Evolutionary conservation across 2,888 invertebrate genomes (phyloP), one percentile per base, ranked within the genome.

Genomic region (Pseudeuparius sepicola): DNA sequence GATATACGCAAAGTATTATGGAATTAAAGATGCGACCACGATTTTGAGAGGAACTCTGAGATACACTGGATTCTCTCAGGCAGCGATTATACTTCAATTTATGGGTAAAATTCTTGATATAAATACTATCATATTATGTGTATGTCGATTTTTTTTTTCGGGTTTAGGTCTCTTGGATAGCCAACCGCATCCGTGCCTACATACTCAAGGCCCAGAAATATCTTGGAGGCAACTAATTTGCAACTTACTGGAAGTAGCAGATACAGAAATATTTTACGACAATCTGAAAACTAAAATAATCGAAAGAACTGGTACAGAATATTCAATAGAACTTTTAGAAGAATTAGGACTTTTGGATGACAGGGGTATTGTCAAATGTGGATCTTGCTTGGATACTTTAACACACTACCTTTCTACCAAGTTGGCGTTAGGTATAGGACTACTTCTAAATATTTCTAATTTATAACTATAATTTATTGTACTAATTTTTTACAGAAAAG

Each of bases 41-140:
- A 71, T 98, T 50, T 66, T 98, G 32, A 68, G 98, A 39, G 98
- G 98, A 36, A 97, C 97, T 2, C 72, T 98, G 29, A 72, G 97
- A 50, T 97, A 90, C 59, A 54, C 45, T 66, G 89, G 98, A 33
- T 98, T 92, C 59, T 75, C 86, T 0, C 82, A 93, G 49, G 84
- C 88, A 3, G 81, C 93, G 52, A 78, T 82, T 48, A 85, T 85
- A 2, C 70, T 98, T 56, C 86, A 93, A 55, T 68, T 83, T 31
- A 16, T 51, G 14, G 43, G 43, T 41, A 41, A 10, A 25, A n/a
- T n/a, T 11, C 11, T 25, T 10, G n/a, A n/a, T n/a, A n/a, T n/a
- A n/a, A n/a, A n/a, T n/a, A n/a, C n/a, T n/a, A n/a, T n/a, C n/a
- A n/a, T n/a, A n/a, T n/a, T n/a, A n/a, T n/a, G n/a, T n/a, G n/a